Percentiles rank a stretch among this genome's conserved stretches.
Conservation (phyloP, 2,888 invertebrate genomes). For the Sminthurides aquaticus region DNA sequence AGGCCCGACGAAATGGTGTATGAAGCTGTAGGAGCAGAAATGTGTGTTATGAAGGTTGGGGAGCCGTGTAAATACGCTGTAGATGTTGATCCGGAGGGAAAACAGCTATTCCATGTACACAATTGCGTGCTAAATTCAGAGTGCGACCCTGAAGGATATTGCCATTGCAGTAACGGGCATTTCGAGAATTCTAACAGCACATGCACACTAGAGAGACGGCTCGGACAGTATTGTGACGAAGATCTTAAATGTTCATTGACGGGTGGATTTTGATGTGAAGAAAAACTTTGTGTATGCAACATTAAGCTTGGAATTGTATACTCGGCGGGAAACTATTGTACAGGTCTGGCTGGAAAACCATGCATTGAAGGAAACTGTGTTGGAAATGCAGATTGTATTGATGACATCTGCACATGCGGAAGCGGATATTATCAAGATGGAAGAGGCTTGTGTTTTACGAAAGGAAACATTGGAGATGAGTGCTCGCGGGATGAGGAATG, state of each 20-base stretch:
- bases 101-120: neutral
- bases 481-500: neutral
- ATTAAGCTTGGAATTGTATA: neutral
- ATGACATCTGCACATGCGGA: neutral
- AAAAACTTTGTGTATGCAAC: neutral
- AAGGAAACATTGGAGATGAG: neutral
- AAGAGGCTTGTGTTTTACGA: neutral
- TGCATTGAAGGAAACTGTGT: conserved; percentile 2
- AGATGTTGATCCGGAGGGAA: neutral
- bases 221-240: neutral
- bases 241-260: neutral
- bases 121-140: neutral
- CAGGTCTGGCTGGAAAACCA: neutral
- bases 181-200: neutral
- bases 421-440: neutral
- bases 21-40: neutral
- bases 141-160: neutral
- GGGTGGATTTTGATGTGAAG: neutral
- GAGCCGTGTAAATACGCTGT: neutral
- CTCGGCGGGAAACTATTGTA: neutral
- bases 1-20: neutral
- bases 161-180: neutral
- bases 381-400: neutral
- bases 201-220: neutral
- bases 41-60: neutral